Percentiles rank a stretch among this genome's conserved stretches.
These are phyloP conservation scores for Spilarctia lutea DNA, from an alignment of 2,888 invertebrate genomes.

Conservation along the genomic window DNA sequence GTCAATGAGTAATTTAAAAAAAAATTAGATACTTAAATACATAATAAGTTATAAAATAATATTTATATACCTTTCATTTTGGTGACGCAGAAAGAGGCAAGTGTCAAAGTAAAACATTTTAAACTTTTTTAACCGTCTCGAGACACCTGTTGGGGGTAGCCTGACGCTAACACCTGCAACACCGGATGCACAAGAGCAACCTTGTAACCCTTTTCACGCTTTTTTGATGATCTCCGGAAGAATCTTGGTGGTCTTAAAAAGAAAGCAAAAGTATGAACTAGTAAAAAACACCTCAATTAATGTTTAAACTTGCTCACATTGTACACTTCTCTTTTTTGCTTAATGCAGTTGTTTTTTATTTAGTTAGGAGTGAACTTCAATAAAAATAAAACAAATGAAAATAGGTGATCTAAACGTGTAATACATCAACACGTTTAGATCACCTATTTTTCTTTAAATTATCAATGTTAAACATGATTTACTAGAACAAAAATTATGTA, in stretches of 20 bases:
- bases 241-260: constrained; percentile 45
- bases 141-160: constrained; percentile 36
- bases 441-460: no score
- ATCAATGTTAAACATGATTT: no score
- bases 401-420: no score
- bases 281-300: constrained; percentile 32
- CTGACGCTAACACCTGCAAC: constrained; percentile 39
- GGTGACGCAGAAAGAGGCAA: background rate
- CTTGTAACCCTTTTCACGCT: constrained; percentile 50
- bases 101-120: constrained; percentile 12
- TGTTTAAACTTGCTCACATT: constrained; percentile 16
- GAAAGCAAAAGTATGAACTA: constrained; percentile 29
- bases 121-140: constrained; percentile 13
- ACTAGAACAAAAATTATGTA: no score
- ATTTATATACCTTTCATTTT: background rate
- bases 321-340: background rate
- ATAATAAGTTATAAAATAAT: no score
- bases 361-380: background rate
- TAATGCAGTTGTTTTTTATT: constrained; percentile 4
- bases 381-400: background rate
- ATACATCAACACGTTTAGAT: no score
- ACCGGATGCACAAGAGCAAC: constrained; percentile 40
- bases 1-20: no score
- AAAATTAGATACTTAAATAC: no score
- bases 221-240: constrained; percentile 38